Evolutionary conservation across 2,797 vertebrate species (phyloP).

Genomic region (Trachurus trachurus): DNA sequence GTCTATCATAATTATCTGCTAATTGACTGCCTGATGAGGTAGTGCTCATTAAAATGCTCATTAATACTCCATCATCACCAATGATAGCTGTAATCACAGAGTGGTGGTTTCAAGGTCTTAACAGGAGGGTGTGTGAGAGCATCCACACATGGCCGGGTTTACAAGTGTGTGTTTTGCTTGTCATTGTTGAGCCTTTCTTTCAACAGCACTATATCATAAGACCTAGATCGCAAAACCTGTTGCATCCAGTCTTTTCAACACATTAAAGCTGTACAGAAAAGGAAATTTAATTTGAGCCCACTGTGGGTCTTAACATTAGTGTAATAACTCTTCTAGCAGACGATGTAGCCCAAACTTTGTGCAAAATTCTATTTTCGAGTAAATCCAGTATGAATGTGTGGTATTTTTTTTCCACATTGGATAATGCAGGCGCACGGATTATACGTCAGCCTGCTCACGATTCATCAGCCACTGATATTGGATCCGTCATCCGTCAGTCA

Average conservation of each 20-base stretch:
- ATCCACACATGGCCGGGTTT: background rate
- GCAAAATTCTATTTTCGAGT: too few relatives aligned
- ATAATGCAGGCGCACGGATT: too few relatives aligned
- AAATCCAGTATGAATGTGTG: too few relatives aligned
- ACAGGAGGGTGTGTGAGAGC: slow-evolving; percentile 36
- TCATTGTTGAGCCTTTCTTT: background rate
- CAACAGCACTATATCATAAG: background rate
- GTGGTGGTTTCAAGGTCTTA: slow-evolving; percentile 74
- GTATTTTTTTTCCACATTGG: too few relatives aligned
- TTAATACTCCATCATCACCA: slow-evolving; percentile 78
- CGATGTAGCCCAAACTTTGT: too few relatives aligned
- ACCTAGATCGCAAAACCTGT: background rate
- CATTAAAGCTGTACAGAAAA: too few relatives aligned
- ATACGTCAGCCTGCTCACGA: too few relatives aligned
- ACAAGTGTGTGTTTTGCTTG: background rate
- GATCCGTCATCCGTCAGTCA: too few relatives aligned
- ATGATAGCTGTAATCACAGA: slow-evolving; percentile 75
- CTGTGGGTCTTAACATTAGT: too few relatives aligned
- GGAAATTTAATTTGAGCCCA: too few relatives aligned
- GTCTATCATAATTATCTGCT: slow-evolving; percentile 80
- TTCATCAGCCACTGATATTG: too few relatives aligned
- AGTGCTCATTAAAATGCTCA: slow-evolving; percentile 71
- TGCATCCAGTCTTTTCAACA: background rate
- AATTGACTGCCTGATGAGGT: slow-evolving; percentile 81
- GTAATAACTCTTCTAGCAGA: too few relatives aligned